phyloP scores from a whole-genome alignment of 2,113 vertebrate genomes.

The Microtus richardsoni region DNA sequence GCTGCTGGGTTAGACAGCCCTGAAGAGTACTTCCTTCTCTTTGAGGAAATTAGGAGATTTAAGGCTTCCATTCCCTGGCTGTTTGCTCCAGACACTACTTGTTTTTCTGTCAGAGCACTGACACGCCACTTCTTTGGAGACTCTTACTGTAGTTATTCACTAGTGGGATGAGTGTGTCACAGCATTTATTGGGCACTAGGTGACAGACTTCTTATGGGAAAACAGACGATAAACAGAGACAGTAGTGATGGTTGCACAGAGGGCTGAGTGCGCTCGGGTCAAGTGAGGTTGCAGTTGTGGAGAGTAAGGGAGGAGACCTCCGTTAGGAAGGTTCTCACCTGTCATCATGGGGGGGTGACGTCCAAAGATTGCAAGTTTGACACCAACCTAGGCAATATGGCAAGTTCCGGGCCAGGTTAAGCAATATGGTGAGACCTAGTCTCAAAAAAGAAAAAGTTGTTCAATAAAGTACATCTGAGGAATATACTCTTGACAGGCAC shows the following conservation, averaged over 20 bases:
- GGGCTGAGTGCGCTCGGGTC: not conserved
- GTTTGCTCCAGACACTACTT: not conserved
- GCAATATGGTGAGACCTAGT: not conserved
- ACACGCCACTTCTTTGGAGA: not conserved
- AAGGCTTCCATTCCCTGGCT: not conserved
- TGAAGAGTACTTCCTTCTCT: not conserved
- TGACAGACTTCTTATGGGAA: not conserved
- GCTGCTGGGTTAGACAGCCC: not conserved
- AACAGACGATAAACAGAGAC: not conserved
- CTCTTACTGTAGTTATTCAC: not conserved
- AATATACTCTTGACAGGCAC: not conserved
- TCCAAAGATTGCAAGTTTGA: not conserved
- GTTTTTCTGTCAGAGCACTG: not conserved
- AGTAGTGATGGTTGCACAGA: accelerated
- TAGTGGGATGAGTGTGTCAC: not conserved
- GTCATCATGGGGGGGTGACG: not conserved
- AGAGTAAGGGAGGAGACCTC: too few relatives aligned
- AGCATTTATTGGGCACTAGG: not conserved
- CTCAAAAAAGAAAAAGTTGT: not conserved
- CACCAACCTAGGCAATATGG: not conserved
- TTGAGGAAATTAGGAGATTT: not conserved
- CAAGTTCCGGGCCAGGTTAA: not conserved
- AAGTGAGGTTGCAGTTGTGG: accelerated
- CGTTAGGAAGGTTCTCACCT: not conserved
- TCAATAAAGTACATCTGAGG: not conserved